phyloP scores from a whole-genome alignment of 2,113 vertebrate species.

The Carlito syrichta region DNA sequence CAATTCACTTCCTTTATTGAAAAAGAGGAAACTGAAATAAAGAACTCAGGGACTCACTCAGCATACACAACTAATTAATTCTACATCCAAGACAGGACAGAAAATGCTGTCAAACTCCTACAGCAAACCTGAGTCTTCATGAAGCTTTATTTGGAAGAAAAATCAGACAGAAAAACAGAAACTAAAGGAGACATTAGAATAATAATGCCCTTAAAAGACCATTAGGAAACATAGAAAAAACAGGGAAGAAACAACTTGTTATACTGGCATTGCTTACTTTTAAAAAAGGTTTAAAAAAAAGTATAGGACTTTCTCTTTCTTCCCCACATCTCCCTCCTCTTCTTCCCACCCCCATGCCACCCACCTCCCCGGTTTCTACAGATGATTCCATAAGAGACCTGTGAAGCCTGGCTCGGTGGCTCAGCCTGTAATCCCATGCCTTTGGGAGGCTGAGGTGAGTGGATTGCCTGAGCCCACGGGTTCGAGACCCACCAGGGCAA shows the following conservation, averaged over 20 bases:
- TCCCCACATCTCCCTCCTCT: too few relatives aligned
- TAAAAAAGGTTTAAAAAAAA: background rate
- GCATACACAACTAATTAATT: background rate
- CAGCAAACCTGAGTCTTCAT: background rate
- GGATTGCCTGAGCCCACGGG: too few relatives aligned
- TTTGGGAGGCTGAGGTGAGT: too few relatives aligned
- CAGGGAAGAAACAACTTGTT: background rate
- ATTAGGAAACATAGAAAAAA: background rate
- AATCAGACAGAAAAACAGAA: background rate
- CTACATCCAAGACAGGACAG: background rate
- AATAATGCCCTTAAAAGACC: background rate
- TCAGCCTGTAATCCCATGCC: too few relatives aligned
- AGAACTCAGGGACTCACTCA: background rate
- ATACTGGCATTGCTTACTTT: background rate
- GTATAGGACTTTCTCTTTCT: background rate
- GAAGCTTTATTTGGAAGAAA: background rate
- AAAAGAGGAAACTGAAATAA: background rate
- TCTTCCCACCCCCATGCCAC: rapidly evolving
- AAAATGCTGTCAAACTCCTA: background rate
- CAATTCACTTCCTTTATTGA: background rate
- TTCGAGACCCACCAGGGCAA: too few relatives aligned
- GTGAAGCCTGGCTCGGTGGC: too few relatives aligned
- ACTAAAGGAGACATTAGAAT: background rate
- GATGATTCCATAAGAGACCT: background rate
- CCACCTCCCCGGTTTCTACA: background rate